Percentiles rank a stretch among this genome's conserved stretches.
These are phyloP conservation scores for Nematopogon swammerdamellus DNA, from an alignment of 2,888 invertebrate genomes.

Conservation along the genomic window DNA sequence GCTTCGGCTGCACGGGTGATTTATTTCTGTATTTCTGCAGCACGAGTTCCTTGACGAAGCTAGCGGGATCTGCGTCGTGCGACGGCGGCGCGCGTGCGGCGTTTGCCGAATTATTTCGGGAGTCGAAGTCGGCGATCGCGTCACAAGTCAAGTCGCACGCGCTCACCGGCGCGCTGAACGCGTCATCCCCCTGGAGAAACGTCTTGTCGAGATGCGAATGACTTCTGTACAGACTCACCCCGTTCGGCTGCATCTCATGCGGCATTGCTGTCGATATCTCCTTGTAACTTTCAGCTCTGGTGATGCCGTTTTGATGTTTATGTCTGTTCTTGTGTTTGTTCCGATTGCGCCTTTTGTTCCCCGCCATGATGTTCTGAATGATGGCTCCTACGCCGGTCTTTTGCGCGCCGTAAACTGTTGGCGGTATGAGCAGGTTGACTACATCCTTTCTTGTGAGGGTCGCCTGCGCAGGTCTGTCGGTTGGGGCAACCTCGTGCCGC, in stretches of 20 bases:
- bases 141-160: background rate
- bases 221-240: constrained; percentile 23
- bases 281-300: constrained; percentile 28
- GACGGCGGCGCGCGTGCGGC: constrained; percentile 20
- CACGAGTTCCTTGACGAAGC: constrained; percentile 42
- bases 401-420: constrained; percentile 32
- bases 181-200: constrained; percentile 10
- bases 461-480: background rate
- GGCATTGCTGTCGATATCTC: constrained; percentile 14
- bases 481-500: background rate
- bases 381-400: constrained; percentile 40
- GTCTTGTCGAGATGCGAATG: constrained; percentile 20
- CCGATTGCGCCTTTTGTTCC: constrained; percentile 24
- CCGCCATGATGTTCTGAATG: constrained; percentile 41
- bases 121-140: background rate
- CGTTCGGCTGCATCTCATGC: constrained; percentile 20
- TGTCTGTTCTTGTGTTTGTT: constrained; percentile 21
- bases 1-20: constrained; percentile 25
- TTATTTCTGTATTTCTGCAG: constrained; percentile 43
- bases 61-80: constrained; percentile 26
- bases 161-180: constrained; percentile 17
- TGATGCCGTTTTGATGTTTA: constrained; percentile 20
- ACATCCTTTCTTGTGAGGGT: constrained; percentile 34
- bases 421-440: constrained; percentile 41
- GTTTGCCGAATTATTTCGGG: background rate